Percentiles rank a stretch among this genome's conserved stretches.
These are phyloP conservation scores for Teinopalpus imperialis DNA, from an alignment of 2,888 invertebrate genomes.

Conservation along the genomic window DNA sequence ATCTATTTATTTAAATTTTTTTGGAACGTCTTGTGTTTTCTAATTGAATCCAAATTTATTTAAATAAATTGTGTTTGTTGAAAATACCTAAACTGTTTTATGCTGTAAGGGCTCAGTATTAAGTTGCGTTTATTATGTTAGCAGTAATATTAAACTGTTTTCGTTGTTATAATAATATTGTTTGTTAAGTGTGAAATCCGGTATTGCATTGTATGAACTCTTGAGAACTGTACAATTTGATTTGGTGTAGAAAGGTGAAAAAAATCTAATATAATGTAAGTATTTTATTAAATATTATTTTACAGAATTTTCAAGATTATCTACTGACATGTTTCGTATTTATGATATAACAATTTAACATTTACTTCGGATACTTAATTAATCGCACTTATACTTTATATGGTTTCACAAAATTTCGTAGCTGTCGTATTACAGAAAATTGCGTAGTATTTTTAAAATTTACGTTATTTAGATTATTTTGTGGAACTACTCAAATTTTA, in stretches of 20 bases:
- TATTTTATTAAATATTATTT: constrained; percentile 4
- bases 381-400: no score
- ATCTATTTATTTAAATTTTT: neutral
- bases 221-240: neutral
- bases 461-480: no score
- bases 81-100: neutral
- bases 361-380: no score
- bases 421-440: no score
- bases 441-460: no score
- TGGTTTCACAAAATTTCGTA: no score
- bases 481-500: no score
- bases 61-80: constrained; percentile 16
- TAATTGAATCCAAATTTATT: constrained; percentile 20
- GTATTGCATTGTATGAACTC: constrained; percentile 13
- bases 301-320: no score
- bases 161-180: constrained; percentile 2
- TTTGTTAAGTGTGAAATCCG: constrained; percentile 13
- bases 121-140: constrained; percentile 6
- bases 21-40: constrained; percentile 15
- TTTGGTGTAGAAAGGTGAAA: neutral
- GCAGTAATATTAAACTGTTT: constrained; percentile 6
- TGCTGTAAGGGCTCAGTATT: neutral
- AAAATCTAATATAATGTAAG: constrained; percentile 14
- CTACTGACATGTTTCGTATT: no score
- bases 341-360: no score